Base-by-base conservation (phyloP, 2,113 vertebrate genomes). In the Brachyhypopomus occidentalis region DNA sequence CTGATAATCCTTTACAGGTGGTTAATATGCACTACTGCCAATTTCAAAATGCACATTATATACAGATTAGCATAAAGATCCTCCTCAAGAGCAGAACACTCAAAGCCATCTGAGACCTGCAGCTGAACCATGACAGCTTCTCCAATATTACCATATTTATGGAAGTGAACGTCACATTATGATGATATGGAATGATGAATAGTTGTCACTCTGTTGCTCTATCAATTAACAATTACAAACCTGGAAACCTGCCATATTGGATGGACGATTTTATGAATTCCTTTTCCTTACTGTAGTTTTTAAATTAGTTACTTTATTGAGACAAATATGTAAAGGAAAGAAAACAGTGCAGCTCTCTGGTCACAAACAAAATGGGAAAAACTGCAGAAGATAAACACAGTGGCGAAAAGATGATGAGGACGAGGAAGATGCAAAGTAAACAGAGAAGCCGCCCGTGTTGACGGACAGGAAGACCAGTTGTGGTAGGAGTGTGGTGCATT, bases 321-420 rank as follows among this genome's bases (percentile, higher is more conserved):
- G 80, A 84, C 66, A 41, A 74, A 78, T 87, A 92, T 89, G 86
- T 79, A 86, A 88, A 88, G 83, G 85, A 84, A 87, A 83, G 72
- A 88, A 88, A 92, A 90, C 92, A 89, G 88, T 84, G 73, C 87
- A 89, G 90, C 92, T 96, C 96, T 98, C 97, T 98, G 97, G 97
- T 97, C 96, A 96, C 95, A 93, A 94, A 86, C 4, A 82, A 77
- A 77, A 78, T 89, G 91, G 79, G 45, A 41, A 80, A 63, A 73
- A 71, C 63, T 77, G 41, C 55, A 85, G 30, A 30, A 85, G 77
- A 81, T 83, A 63, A 87, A 70, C 80, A 12, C 36, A 52, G 9
- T 14, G 45, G 45, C 45, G 0, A 52, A 52, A 52, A 72, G 81
- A 69, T 82, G 77, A 83, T 27, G 27, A 60, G 19, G 6, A 78